Evolutionary conservation across 2,113 vertebrate species (phyloP), one percentile per base, ranked within the genome.

Genomic region (Neotoma lepida): DNA sequence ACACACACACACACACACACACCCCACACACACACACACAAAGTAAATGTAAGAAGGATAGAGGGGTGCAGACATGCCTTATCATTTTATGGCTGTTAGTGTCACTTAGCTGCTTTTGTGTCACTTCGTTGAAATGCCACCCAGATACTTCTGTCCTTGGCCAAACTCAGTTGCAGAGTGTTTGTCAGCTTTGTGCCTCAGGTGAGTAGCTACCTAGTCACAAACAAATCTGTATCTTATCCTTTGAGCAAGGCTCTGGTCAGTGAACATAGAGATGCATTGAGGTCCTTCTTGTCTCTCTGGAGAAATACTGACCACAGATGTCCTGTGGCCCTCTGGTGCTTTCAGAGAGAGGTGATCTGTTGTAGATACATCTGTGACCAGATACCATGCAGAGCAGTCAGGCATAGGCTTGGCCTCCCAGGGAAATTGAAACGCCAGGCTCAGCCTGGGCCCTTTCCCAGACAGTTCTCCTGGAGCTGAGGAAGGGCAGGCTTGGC

Each of bases 211-310:
- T 95, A 89, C 86, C 90, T 51, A 71, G 6, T 80, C 81, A 49
- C 86, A 94, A 44, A 86, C 1, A 28, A 80, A 54, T 58, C 89
- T 61, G 6, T 78, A 17, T 35, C 13, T 85, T 94, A 33, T 84
- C 84, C 61, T 82, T 85, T 33, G 82, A 17, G 39, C 4, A 2
- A 61, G 77, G 33, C 64, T 76, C 78, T 95, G 66, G 89, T 78
- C 95, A 64, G 7, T 63, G 78, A 89, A 1, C 86, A 86, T 33
- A 51, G 61, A 89, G 58, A 51, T 81, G 41, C 49, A 28, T 92
- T 95, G 74, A 73, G 44, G 86, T 93, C 78, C 46, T 39, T 95
- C 95, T 92, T 51, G 93, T 94, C 41, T 96, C 28, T 87, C 68
- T 89, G 68, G 56, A 86, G 89, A 78, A 51, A n/a, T 2, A 0